These are phyloP conservation scores for Bombylius major DNA, from an alignment of 2,888 invertebrate genomes.

Conservation along the genomic window DNA sequence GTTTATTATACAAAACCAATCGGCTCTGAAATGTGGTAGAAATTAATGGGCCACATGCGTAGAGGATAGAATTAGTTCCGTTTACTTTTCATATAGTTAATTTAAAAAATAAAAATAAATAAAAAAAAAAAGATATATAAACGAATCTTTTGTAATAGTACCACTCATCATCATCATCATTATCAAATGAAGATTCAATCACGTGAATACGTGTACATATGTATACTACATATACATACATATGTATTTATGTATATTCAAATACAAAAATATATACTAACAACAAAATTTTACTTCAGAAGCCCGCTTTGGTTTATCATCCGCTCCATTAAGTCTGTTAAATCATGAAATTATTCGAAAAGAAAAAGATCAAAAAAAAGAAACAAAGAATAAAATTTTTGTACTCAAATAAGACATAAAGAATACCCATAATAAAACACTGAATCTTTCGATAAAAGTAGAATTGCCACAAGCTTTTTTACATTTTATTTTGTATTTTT, in stretches of 20 bases:
- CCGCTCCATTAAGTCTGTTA: conserved; percentile 13
- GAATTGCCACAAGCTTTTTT: background rate
- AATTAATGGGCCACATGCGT: background rate
- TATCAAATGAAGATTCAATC: conserved; percentile 4
- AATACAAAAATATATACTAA: no score
- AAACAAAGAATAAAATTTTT: background rate
- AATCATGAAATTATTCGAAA: background rate
- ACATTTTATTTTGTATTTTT: background rate
- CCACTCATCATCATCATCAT: conserved; percentile 5
- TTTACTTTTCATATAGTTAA: background rate
- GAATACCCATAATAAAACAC: background rate
- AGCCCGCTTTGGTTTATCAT: background rate
- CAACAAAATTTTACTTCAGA: background rate
- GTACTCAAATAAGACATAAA: background rate
- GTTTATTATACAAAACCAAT: background rate
- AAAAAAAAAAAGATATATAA: background rate
- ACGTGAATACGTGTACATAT: no score
- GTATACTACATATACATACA: no score
- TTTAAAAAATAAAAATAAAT: background rate
- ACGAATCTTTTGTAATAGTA: background rate
- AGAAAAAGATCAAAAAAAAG: background rate
- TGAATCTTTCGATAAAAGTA: background rate
- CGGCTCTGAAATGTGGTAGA: background rate
- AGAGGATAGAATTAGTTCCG: background rate
- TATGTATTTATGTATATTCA: no score